Conservation (phyloP, 2,797 vertebrate species). For the Leucoraja ocellata region DNA sequence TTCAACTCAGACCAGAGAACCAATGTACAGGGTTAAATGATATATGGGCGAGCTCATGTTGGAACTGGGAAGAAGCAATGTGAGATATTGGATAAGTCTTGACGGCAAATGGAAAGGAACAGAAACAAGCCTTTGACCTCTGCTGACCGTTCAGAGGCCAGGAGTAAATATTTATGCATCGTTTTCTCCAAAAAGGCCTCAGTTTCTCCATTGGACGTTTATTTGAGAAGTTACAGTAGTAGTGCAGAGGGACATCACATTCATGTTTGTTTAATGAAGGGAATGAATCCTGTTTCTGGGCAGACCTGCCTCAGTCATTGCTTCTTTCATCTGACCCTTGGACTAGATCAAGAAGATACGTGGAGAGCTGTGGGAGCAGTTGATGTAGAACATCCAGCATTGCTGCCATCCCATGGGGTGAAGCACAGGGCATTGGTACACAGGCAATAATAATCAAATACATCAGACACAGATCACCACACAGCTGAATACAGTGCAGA, state of each 20-base stretch:
- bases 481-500: background rate
- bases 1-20: constrained; percentile 65
- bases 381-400: background rate
- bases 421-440: background rate
- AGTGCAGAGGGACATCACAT: background rate
- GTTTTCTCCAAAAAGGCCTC: background rate
- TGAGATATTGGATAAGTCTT: constrained; percentile 17
- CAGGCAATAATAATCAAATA: background rate
- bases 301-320: background rate
- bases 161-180: background rate
- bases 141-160: background rate
- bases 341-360: constrained; percentile 25
- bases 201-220: background rate
- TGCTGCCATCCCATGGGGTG: background rate
- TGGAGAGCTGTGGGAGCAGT: background rate
- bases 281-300: background rate
- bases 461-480: background rate
- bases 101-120: background rate
- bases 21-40: constrained; percentile 68
- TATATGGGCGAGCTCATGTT: constrained; percentile 47
- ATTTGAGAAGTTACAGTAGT: background rate
- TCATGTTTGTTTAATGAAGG: background rate
- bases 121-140: constrained; percentile 3
- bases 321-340: constrained; percentile 25
- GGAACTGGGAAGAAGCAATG: constrained; percentile 41